Base-by-base conservation (phyloP, 2,797 vertebrate species). In the Gallinago nigripennis region DNA sequence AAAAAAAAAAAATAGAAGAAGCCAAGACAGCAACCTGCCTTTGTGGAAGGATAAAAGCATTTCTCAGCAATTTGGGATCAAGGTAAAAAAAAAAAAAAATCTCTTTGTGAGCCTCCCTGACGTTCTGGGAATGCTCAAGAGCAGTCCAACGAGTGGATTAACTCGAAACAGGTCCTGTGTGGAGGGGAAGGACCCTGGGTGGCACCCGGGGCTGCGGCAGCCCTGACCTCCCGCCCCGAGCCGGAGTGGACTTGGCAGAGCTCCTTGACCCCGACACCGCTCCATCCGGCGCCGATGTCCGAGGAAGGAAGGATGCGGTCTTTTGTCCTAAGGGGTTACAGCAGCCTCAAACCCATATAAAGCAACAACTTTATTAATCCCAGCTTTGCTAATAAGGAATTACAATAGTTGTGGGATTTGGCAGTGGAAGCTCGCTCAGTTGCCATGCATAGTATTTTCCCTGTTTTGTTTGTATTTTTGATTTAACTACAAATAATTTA, bases 221-320 rank as follows among this genome's bases (percentile, higher is more conserved):
- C 96, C 85, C 87, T 98, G 97, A 98, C 97, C 98, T 94, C 86
- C 63, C 17, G 6, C 96, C 97, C 98, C 84, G 1, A 86, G 95
- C 98, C 86, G 97, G 98, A 97, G 98, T 87, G 91, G 90, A 60
- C 90, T 84, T 94, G 95, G 94, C 92, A 39, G 78, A 80, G 97
- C 98, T 97, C 95, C 94, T 57, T 98, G 98, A 98, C 98, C 98
- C 97, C 96, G 51, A 27, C 82, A 96, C 92, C 75, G 96, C 96
- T 97, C 96, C 97, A 87, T 98, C 98, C 98, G 98, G 98, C 97
- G 91, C 97, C 94, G 71, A 80, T 88, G 98, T 97, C 97, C 97
- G 98, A 98, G 98, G 98, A 97, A 99, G 98, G 98, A 98, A 98
- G 98, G 98, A 99, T 99, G 98, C 97, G 97, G 98, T 98, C 96